These are phyloP conservation scores for Galbula dea DNA, from an alignment of 2,113 vertebrate species.

Conservation along the genomic window DNA sequence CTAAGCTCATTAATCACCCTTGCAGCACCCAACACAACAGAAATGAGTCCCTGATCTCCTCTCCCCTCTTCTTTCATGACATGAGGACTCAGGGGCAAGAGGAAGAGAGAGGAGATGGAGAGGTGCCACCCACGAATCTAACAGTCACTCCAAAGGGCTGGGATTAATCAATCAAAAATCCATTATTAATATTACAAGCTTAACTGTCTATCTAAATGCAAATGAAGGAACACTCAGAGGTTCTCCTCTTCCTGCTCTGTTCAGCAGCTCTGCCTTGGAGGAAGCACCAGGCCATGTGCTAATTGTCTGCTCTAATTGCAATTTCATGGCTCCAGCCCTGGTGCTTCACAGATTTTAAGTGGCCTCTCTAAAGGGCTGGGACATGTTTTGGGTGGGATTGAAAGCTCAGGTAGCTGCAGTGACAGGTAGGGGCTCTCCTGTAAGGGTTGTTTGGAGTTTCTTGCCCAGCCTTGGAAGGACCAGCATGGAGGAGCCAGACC, in stretches of 20 bases:
- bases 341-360: neutral
- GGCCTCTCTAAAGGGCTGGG: neutral
- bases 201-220: constrained; percentile 85
- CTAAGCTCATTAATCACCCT: constrained; percentile 84
- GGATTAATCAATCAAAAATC: constrained; percentile 60
- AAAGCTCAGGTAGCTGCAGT: neutral
- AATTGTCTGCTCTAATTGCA: neutral
- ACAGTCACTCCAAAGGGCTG: neutral
- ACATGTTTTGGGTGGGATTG: neutral
- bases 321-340: neutral
- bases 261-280: neutral
- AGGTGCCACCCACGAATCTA: constrained; percentile 15
- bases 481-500: neutral
- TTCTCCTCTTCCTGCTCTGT: neutral
- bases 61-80: neutral
- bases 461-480: neutral
- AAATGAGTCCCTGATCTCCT: constrained; percentile 3
- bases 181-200: constrained; percentile 71
- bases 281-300: neutral
- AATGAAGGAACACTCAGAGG: constrained; percentile 65
- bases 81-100: neutral
- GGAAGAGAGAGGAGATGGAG: neutral
- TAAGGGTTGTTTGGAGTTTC: neutral
- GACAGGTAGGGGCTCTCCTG: neutral
- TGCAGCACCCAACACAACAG: constrained; percentile 22